These are phyloP conservation scores for Busseola fusca DNA, from an alignment of 2,888 invertebrate genomes.

Conservation along the genomic window DNA sequence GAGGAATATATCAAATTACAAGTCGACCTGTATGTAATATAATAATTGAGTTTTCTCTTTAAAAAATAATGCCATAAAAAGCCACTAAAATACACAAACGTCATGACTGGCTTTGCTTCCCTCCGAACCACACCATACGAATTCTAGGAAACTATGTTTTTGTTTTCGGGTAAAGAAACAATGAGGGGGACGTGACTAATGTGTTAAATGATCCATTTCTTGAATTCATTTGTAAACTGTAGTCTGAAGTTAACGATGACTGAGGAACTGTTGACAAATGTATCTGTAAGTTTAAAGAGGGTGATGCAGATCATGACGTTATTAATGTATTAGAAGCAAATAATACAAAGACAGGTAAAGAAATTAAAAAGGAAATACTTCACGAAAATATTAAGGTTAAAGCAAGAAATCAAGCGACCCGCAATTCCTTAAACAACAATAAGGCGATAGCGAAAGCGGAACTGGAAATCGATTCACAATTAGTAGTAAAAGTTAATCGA, in stretches of 20 bases:
- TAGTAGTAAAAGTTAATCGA: slow-evolving; percentile 72
- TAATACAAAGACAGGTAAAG: background rate
- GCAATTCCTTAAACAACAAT: slow-evolving; percentile 54
- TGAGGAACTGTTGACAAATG: background rate
- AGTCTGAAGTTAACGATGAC: slow-evolving; percentile 6
- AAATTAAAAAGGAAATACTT: slow-evolving; percentile 13
- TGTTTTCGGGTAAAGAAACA: slow-evolving; percentile 22
- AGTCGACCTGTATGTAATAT: background rate
- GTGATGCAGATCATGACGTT: background rate
- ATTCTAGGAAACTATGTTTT: slow-evolving; percentile 38
- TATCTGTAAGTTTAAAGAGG: background rate
- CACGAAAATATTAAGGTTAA: slow-evolving; percentile 44
- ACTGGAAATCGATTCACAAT: slow-evolving; percentile 67
- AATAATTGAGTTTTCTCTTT: background rate
- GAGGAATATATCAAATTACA: no score
- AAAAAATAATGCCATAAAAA: background rate
- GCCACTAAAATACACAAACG: slow-evolving; percentile 14
- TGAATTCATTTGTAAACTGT: slow-evolving; percentile 18
- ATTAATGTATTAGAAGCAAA: background rate
- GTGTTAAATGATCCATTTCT: slow-evolving; percentile 20
- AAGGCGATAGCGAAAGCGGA: slow-evolving; percentile 71
- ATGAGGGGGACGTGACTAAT: slow-evolving; percentile 13
- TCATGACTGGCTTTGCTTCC: slow-evolving; percentile 5
- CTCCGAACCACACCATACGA: slow-evolving; percentile 25
- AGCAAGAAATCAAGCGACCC: slow-evolving; percentile 45